Percentiles rank a stretch among this genome's conserved stretches.
phyloP scores from a whole-genome alignment of 2,888 invertebrate species.

The Hemicrepidius hirtus region DNA sequence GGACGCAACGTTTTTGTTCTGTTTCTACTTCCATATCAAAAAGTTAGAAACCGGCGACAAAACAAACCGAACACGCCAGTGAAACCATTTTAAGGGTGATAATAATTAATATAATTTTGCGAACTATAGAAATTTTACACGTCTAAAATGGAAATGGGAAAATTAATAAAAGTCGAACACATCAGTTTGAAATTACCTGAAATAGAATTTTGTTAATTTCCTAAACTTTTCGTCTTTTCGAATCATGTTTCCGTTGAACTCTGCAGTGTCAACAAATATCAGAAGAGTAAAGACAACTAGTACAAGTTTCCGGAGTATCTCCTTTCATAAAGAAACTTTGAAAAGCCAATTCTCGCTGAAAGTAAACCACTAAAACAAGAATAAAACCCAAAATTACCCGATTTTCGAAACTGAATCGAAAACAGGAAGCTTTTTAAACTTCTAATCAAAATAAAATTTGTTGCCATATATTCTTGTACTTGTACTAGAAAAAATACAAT shows the following conservation, averaged over 20 bases:
- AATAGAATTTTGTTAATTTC: slow-evolving; percentile 12
- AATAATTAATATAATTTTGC: slow-evolving; percentile 14
- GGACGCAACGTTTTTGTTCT: slow-evolving; percentile 27
- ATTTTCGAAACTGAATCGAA: too few species aligned
- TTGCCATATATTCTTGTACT: too few species aligned
- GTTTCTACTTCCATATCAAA: background rate
- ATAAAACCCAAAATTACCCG: too few species aligned
- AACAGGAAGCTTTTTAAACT: too few species aligned
- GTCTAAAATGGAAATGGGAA: too few species aligned
- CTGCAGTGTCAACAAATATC: background rate
- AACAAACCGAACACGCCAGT: background rate
- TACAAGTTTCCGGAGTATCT: background rate
- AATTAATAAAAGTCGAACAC: too few species aligned
- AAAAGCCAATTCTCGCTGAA: background rate
- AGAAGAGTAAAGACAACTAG: background rate
- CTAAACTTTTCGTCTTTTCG: background rate
- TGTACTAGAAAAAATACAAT: too few species aligned
- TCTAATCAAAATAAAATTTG: too few species aligned
- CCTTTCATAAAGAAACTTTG: slow-evolving; percentile 9
- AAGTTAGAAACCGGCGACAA: slow-evolving; percentile 11
- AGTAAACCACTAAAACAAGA: background rate
- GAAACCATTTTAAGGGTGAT: slow-evolving; percentile 7
- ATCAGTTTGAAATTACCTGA: too few species aligned
- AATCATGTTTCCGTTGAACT: background rate
- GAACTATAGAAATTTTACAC: too few species aligned